phyloP scores from a whole-genome alignment of 2,113 vertebrate genomes.

The Ptyas mucosa region DNA sequence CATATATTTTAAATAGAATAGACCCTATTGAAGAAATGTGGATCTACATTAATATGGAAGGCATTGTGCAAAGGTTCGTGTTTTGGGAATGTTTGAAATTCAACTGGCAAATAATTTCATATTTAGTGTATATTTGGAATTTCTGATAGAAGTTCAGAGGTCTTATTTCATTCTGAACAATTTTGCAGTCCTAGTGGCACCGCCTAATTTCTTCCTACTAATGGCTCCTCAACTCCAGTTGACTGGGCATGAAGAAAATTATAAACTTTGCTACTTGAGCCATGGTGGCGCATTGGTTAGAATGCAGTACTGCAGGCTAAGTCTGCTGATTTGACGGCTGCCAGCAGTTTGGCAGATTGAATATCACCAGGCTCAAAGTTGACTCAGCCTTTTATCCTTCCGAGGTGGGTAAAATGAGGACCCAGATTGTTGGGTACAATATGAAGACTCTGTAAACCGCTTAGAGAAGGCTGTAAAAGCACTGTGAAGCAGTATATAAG shows the following conservation, averaged over 20 bases:
- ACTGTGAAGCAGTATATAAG: too few species aligned
- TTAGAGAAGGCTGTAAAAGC: too few species aligned
- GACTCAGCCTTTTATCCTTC: too few species aligned
- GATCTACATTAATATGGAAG: not conserved
- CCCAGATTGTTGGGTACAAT: too few species aligned
- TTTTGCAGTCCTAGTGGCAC: not conserved
- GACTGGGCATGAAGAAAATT: constrained; percentile 18
- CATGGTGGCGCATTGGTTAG: too few species aligned
- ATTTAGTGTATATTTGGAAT: not conserved
- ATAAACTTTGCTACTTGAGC: constrained; percentile 2
- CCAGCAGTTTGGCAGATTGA: too few species aligned
- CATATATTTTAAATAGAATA: not conserved
- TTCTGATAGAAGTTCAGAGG: not conserved
- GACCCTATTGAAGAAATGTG: not conserved
- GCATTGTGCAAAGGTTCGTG: not conserved
- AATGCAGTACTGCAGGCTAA: too few species aligned
- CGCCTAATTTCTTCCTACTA: not conserved
- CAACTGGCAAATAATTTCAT: not conserved
- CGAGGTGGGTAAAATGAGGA: too few species aligned
- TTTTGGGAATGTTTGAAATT: not conserved
- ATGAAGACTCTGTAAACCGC: too few species aligned
- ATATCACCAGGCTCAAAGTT: too few species aligned
- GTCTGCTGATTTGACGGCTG: too few species aligned
- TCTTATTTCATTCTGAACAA: not conserved
- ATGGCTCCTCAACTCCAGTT: not conserved